Percentiles rank a stretch among this genome's conserved stretches.
These are phyloP conservation scores for Chrysemys picta DNA, from an alignment of 2,113 vertebrate species.

Conservation along the genomic window DNA sequence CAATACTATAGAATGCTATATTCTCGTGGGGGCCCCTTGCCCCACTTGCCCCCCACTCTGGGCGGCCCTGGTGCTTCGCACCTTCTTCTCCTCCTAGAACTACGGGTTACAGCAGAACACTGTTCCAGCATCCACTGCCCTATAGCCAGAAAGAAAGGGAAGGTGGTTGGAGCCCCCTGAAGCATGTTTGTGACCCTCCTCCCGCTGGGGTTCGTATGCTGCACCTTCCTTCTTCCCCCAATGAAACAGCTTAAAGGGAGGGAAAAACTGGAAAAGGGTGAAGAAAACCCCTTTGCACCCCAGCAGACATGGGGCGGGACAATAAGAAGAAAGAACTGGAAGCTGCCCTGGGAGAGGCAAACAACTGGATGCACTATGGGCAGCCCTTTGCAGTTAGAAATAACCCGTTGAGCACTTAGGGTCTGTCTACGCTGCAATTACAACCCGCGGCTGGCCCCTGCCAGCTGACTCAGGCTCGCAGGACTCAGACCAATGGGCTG, in stretches of 20 bases:
- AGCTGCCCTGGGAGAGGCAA: neutral
- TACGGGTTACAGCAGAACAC: neutral
- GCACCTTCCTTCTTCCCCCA: neutral
- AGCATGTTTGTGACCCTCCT: neutral
- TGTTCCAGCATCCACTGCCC: neutral
- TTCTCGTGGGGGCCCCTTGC: no score
- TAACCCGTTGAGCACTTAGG: neutral
- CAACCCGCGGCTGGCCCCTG: neutral
- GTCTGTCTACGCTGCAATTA: neutral
- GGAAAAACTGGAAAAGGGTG: neutral
- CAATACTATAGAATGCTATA: no score
- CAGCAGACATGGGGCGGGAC: neutral
- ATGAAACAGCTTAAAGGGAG: neutral
- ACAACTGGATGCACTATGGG: neutral
- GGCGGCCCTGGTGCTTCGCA: neutral
- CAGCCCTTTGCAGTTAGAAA: neutral
- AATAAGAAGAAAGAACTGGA: neutral
- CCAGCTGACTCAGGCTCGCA: neutral
- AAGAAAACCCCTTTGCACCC: neutral
- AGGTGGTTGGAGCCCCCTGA: neutral
- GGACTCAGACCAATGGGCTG: neutral
- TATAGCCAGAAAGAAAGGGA: neutral
- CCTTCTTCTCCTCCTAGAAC: neutral
- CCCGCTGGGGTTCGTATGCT: neutral
- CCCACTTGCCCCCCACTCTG: no score